Evolutionary conservation across 2,113 vertebrate species (phyloP).

Genomic region (Scophthalmus maximus): DNA sequence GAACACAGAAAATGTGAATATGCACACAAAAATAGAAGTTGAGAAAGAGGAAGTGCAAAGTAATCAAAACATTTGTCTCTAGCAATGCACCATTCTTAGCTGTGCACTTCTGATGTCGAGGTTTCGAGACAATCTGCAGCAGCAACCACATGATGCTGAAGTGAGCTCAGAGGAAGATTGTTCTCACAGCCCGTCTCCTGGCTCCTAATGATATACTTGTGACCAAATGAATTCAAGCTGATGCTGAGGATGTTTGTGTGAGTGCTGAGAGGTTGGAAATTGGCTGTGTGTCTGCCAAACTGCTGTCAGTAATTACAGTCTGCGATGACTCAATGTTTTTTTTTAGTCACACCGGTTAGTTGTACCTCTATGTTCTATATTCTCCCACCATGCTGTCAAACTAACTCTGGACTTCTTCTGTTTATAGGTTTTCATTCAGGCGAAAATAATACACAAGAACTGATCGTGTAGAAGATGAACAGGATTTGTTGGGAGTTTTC

Average conservation of each 20-base stretch:
- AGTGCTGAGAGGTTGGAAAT: conserved; percentile 20
- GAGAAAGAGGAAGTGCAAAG: neutral
- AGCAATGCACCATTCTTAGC: neutral
- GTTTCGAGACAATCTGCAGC: conserved; percentile 15
- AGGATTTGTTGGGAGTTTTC: conserved; percentile 45
- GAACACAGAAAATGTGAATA: neutral
- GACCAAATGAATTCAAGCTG: conserved; percentile 69
- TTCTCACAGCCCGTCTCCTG: conserved; percentile 62
- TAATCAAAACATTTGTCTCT: neutral
- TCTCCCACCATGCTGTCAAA: neutral
- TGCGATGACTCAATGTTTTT: conserved; percentile 32
- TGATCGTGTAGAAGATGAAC: conserved; percentile 34
- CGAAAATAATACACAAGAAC: conserved; percentile 69
- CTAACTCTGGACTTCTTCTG: conserved; percentile 50
- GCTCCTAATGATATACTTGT: conserved; percentile 75
- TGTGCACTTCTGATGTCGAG: conserved; percentile 15
- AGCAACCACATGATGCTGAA: conserved; percentile 54
- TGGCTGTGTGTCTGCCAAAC: conserved; percentile 19
- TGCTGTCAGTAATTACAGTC: conserved; percentile 45
- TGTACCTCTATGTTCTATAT: conserved; percentile 6
- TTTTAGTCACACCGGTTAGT: neutral
- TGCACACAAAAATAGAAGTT: neutral
- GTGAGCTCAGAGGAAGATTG: conserved; percentile 28
- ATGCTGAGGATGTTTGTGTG: conserved; percentile 59
- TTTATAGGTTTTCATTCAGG: conserved; percentile 83